These are phyloP conservation scores for Strix aluco DNA, from an alignment of 2,113 vertebrate species.

Conservation along the genomic window DNA sequence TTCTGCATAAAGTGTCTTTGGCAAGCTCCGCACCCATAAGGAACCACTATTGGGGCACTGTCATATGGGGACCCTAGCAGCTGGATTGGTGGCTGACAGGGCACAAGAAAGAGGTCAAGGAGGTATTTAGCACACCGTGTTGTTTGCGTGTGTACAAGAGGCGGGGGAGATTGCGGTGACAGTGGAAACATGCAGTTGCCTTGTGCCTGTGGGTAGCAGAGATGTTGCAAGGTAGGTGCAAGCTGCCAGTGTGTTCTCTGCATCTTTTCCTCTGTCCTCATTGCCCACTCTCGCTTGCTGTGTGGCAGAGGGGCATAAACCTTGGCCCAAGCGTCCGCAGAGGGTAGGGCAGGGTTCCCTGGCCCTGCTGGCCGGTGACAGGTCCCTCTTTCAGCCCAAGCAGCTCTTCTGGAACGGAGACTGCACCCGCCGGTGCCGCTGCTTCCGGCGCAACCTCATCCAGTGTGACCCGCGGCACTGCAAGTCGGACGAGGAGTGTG, in stretches of 20 bases:
- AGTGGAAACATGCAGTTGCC: accelerated
- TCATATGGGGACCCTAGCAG: neutral
- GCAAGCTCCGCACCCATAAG: neutral
- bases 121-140: accelerated
- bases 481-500: conserved; percentile 91
- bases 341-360: neutral
- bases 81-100: accelerated
- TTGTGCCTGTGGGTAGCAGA: neutral
- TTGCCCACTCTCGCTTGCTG: accelerated
- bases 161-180: neutral
- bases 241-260: accelerated
- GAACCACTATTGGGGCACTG: accelerated
- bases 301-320: accelerated
- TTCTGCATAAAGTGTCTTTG: neutral
- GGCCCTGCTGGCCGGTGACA: accelerated
- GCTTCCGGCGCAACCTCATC: conserved; percentile 95
- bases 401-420: conserved; percentile 96
- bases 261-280: neutral
- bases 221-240: accelerated
- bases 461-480: conserved; percentile 95
- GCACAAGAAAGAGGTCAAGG: neutral
- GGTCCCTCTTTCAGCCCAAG: conserved; percentile 82
- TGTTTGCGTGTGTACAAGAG: accelerated
- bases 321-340: accelerated
- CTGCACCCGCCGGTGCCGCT: conserved; percentile 95